phyloP scores from a whole-genome alignment of 2,888 invertebrate species.

The Xestia ashworthii region DNA sequence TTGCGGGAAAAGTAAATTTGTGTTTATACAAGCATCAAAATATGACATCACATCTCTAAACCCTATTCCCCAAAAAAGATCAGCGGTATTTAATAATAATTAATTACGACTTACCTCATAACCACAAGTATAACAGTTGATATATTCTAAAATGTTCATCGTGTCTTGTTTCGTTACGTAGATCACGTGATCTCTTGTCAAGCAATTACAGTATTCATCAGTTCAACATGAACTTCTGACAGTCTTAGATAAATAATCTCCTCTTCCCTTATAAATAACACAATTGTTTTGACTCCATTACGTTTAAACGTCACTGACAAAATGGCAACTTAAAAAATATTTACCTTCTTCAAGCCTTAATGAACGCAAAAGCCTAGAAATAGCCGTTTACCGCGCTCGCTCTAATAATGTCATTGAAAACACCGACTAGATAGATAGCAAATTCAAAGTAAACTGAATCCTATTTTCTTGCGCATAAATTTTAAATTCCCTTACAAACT shows the following conservation, averaged over 20 bases:
- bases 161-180: neutral
- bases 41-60: no score
- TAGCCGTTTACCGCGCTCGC: conserved; percentile 61
- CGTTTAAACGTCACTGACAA: conserved; percentile 34
- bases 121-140: neutral
- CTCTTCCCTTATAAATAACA: neutral
- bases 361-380: conserved; percentile 67
- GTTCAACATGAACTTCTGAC: neutral
- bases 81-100: neutral
- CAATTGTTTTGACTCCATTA: conserved; percentile 24
- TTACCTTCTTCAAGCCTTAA: conserved; percentile 61
- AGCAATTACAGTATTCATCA: conserved; percentile 1
- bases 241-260: neutral
- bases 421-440: conserved; percentile 51
- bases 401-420: conserved; percentile 68
- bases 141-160: neutral
- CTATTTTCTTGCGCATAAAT: conserved; percentile 39
- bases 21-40: neutral
- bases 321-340: conserved; percentile 57
- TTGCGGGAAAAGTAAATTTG: no score
- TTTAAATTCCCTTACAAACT: conserved; percentile 36
- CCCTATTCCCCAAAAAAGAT: neutral
- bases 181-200: neutral
- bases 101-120: neutral
- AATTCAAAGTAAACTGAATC: conserved; percentile 56